Conservation (phyloP, 2,113 vertebrate species). For the Sinocyclocheilus anshuiensis region DNA sequence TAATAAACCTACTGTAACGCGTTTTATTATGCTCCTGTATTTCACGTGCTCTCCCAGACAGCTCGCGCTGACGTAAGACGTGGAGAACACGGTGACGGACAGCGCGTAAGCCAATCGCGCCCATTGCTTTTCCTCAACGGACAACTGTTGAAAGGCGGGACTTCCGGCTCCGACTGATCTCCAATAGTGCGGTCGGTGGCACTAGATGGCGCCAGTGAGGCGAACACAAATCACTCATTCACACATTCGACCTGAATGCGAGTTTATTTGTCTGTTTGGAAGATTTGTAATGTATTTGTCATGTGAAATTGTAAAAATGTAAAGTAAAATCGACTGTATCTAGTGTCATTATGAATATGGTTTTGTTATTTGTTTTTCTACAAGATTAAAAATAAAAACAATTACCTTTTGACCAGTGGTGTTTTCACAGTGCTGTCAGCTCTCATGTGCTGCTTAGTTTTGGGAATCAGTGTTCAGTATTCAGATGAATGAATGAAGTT, state of each 20-base stretch:
- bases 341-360: not conserved
- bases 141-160: not conserved
- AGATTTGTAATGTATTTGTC: not conserved
- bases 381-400: too few species aligned
- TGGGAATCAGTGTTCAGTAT: not conserved
- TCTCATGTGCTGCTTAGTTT: not conserved
- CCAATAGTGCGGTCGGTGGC: not conserved
- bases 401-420: too few species aligned
- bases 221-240: not conserved
- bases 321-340: not conserved
- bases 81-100: not conserved
- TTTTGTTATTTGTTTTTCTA: too few species aligned
- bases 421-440: too few species aligned
- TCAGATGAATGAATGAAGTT: not conserved
- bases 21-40: not conserved
- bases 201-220: slow-evolving; percentile 1
- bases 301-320: not conserved
- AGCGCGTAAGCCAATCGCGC: not conserved
- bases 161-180: not conserved
- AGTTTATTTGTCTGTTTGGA: not conserved
- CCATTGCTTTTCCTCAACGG: not conserved
- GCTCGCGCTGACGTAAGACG: slow-evolving; percentile 11
- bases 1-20: not conserved
- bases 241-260: not conserved
- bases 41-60: slow-evolving; percentile 22